Conservation (phyloP, 2,888 invertebrate species). For the Rapana venosa region DNA sequence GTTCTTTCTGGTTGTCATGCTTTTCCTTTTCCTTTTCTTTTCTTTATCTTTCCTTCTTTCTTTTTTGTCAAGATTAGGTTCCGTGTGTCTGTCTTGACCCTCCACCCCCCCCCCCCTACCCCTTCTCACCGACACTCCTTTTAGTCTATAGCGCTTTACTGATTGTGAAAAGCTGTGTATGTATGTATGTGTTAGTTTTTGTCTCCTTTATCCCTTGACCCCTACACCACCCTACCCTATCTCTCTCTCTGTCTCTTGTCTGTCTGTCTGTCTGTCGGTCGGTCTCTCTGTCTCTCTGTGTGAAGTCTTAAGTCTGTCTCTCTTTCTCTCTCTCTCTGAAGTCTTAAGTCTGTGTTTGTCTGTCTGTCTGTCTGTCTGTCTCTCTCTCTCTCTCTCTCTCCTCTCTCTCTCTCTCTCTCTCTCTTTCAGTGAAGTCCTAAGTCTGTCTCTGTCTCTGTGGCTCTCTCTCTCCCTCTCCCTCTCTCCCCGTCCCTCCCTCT, state of each 20-base stretch:
- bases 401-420: neutral
- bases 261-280: neutral
- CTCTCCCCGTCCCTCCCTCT: neutral
- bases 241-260: constrained; percentile 9
- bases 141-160: too few species aligned
- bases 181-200: neutral
- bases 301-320: too few species aligned
- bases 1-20: neutral
- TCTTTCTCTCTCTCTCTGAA: neutral
- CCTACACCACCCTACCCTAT: neutral
- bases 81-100: neutral
- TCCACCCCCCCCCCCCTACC: neutral
- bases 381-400: neutral
- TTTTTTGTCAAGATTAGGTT: neutral
- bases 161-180: neutral
- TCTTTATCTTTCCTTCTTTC: neutral
- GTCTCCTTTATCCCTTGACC: neutral
- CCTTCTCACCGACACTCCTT: too few species aligned
- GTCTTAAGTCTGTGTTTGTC: too few species aligned
- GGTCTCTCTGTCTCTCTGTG: neutral
- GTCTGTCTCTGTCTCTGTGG: neutral
- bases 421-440: too few species aligned
- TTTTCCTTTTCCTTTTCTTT: neutral
- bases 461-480: neutral
- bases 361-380: neutral